Percentiles rank a stretch among this genome's conserved stretches.
phyloP scores from a whole-genome alignment of 2,113 vertebrate species.

The Vulpes ferrilata region DNA sequence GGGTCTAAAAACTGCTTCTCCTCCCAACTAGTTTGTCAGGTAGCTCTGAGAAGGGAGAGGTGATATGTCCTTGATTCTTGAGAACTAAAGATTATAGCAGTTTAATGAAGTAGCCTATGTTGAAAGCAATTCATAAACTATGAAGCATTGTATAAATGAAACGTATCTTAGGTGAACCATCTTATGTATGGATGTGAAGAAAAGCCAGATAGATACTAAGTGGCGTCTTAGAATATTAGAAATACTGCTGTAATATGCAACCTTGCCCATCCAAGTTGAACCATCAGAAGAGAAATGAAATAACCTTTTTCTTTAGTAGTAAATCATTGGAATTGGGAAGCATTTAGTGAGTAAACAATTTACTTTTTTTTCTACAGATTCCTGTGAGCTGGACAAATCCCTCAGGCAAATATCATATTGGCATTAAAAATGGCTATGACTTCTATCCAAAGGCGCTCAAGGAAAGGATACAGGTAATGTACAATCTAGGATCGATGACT shows the following conservation, averaged over 20 bases:
- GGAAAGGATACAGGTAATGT: constrained; percentile 96
- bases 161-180: neutral
- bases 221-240: constrained; percentile 3
- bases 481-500: neutral
- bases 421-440: constrained; percentile 98
- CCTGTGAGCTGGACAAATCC: constrained; percentile 95
- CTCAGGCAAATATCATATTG: constrained; percentile 96
- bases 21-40: neutral
- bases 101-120: neutral
- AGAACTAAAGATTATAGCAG: neutral
- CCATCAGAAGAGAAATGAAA: neutral
- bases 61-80: neutral
- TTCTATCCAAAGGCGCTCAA: constrained; percentile 99
- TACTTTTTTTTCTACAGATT: constrained; percentile 87
- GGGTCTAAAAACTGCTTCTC: neutral
- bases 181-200: neutral
- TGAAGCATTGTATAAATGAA: constrained; percentile 13
- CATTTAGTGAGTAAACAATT: neutral
- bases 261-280: neutral
- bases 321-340: neutral
- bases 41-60: neutral
- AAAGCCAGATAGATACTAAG: neutral
- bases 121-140: constrained; percentile 16
- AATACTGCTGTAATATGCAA: neutral
- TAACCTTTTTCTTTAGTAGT: neutral